These are phyloP conservation scores for Vombatus ursinus DNA, from an alignment of 2,113 vertebrate species.

Conservation along the genomic window DNA sequence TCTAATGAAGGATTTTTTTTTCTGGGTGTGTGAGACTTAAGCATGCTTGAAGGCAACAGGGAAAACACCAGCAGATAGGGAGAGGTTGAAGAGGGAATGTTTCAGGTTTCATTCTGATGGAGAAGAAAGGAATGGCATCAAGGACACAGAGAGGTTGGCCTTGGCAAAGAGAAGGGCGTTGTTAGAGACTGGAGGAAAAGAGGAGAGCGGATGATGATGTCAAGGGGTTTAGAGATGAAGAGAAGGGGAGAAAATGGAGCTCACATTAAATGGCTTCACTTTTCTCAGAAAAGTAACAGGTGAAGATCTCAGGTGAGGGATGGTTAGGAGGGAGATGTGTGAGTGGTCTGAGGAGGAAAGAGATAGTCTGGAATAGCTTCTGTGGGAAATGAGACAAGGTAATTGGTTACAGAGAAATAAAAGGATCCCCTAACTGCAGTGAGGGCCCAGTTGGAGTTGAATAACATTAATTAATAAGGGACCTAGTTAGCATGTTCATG, in stretches of 20 bases:
- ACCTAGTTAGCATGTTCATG: neutral
- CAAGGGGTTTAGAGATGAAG: neutral
- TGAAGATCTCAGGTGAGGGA: neutral
- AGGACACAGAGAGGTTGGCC: no score
- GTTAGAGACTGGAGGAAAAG: neutral
- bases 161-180: neutral
- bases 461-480: neutral
- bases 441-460: neutral
- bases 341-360: neutral
- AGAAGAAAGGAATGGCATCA: neutral
- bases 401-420: neutral
- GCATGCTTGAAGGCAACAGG: no score
- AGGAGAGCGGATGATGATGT: neutral
- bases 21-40: no score
- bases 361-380: neutral
- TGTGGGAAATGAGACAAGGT: neutral
- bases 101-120: neutral
- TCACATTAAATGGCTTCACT: neutral
- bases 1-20: neutral
- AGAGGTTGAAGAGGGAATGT: no score
- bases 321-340: neutral
- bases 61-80: no score
- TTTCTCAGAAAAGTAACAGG: neutral
- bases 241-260: neutral
- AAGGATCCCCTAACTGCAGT: neutral